These are phyloP conservation scores for Dione vanillae DNA, from an alignment of 2,888 invertebrate species.

Conservation along the genomic window DNA sequence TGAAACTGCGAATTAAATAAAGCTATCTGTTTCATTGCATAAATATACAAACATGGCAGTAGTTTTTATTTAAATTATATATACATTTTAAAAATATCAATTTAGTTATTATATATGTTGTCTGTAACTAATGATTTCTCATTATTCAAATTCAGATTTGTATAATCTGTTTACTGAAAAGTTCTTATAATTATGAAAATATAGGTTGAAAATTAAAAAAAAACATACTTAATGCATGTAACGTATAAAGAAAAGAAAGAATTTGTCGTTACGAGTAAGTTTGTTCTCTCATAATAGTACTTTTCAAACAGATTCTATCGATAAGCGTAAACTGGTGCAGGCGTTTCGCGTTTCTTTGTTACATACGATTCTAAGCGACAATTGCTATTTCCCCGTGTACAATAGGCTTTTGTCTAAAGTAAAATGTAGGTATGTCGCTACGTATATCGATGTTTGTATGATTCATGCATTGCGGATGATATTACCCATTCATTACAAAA, in stretches of 20 bases:
- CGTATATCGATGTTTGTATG: constrained; percentile 50
- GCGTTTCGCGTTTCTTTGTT: constrained; percentile 71
- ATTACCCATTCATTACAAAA: constrained; percentile 50
- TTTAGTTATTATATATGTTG: background rate
- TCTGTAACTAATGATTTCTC: background rate
- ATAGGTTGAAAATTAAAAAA: too few relatives aligned
- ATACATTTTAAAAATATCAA: background rate
- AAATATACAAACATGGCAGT: constrained; percentile 29
- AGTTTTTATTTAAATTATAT: constrained; percentile 13
- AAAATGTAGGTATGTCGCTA: constrained; percentile 50
- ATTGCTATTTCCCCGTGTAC: constrained; percentile 61
- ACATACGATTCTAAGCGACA: constrained; percentile 41
- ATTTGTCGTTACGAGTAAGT: constrained; percentile 27
- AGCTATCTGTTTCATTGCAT: constrained; percentile 38
- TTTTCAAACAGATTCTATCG: constrained; percentile 44
- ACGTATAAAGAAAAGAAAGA: constrained; percentile 18
- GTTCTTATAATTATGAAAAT: too few relatives aligned
- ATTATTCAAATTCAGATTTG: background rate
- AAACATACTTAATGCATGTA: background rate
- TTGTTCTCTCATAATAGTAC: constrained; percentile 29
- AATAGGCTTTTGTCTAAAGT: constrained; percentile 71
- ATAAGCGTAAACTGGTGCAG: constrained; percentile 66
- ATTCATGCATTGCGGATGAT: constrained; percentile 52
- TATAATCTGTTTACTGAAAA: too few relatives aligned
- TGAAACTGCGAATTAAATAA: constrained; percentile 40